Base-by-base conservation (phyloP, 35 echinoderm and acorn worm genomes). In the Apostichopus parvimensis region DNA sequence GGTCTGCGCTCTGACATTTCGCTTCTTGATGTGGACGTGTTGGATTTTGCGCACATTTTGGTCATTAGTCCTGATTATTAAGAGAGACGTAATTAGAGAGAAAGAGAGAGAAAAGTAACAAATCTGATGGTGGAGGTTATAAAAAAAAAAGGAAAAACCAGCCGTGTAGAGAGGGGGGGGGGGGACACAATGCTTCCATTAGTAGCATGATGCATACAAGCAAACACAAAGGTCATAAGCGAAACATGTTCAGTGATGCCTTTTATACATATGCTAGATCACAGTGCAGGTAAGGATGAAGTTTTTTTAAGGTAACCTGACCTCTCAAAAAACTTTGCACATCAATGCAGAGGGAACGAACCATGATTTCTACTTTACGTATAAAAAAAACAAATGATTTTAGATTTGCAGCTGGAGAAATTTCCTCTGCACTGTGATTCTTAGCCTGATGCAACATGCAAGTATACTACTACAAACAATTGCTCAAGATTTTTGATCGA, bases 11-110 rank as follows among this genome's bases (percentile, higher is more conserved):
- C 91, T 80, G 28, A 90, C 57, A 21, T 80, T 65, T 87, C 90
- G 86, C 77, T 93, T 94, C 73, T 91, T 95, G 77, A 98, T 98
- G 58, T 90, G 96, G 71, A 95, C 91, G 90, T 98, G 96, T 57
- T 93, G 82, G 66, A 87, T 62, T 57, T 93, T 86, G 58, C 60
- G 84, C 26, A 57, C 79, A 57, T 53, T 54, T 73, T 88, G 86
- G 24, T 66, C 86, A 55, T 88, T 73, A 12, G 72, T 73, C 86
- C 86, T 88, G 86, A 64, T 88, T 68, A 18, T 88, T 56, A 13
- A 23, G 91, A 87, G 13, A 92, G 20, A 66, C 21, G 5, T 8
- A 72, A 64, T 15, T 26, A 12, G 45, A 91, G 55, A 79, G 75
- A 78, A 25, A 78, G 12, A 64, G 25, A 57, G 56, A 79, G n/a